phyloP scores from a whole-genome alignment of 2,113 vertebrate genomes.

The Odocoileus virginianus region DNA sequence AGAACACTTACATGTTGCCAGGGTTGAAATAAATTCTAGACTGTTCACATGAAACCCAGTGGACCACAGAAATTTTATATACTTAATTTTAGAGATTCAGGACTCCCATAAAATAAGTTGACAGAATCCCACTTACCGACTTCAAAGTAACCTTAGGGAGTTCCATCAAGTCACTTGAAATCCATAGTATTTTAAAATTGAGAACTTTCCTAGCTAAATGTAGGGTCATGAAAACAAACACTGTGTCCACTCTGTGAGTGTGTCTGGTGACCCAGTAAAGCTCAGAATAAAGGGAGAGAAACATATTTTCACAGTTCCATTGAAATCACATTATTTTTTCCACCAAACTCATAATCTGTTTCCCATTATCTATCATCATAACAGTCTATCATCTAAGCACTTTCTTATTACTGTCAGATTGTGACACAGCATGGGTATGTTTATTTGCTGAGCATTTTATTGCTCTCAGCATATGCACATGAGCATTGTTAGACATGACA shows the following conservation, averaged over 20 bases:
- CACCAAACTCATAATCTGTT: not conserved
- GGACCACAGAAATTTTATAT: conserved; percentile 36
- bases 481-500: not conserved
- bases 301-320: not conserved
- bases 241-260: not conserved
- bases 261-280: not conserved
- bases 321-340: not conserved
- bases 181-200: conserved; percentile 1
- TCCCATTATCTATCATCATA: not conserved
- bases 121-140: conserved; percentile 35
- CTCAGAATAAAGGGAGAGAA: not conserved
- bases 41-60: not conserved
- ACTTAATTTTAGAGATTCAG: conserved; percentile 39
- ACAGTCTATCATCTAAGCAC: not conserved
- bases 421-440: not conserved
- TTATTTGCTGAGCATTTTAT: not conserved
- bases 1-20: not conserved
- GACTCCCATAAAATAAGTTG: conserved; percentile 25
- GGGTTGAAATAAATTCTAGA: conserved; percentile 38
- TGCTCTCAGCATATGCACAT: not conserved
- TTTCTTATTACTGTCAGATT: not conserved
- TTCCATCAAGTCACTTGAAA: conserved; percentile 43
- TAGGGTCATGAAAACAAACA: not conserved
- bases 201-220: conserved; percentile 3
- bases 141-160: conserved; percentile 6